Evolutionary conservation across 2,888 invertebrate species (phyloP).

Genomic region (Pseudanteris insignis): DNA sequence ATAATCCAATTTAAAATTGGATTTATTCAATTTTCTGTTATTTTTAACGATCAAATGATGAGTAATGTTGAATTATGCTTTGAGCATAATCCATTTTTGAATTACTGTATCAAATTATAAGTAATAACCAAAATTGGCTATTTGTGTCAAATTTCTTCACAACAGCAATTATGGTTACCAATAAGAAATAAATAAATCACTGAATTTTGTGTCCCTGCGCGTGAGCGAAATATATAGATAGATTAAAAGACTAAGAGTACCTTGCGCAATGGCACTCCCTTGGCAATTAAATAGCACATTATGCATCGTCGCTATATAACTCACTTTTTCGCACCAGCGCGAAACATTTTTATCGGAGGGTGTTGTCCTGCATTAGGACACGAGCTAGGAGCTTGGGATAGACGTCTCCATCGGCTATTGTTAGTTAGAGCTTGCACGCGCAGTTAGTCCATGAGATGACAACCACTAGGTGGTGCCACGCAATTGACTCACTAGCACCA

Average conservation of each 20-base stretch:
- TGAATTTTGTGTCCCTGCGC: constrained; percentile 45
- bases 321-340: constrained; percentile 56
- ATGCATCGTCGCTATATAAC: constrained; percentile 49
- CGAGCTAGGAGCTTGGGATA: constrained; percentile 32
- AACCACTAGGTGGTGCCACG: neutral
- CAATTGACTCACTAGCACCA: constrained; percentile 12
- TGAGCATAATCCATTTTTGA: no score
- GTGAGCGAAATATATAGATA: constrained; percentile 19
- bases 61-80: no score
- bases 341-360: constrained; percentile 47
- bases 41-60: no score
- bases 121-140: constrained; percentile 33
- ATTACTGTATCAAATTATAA: no score
- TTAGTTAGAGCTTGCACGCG: constrained; percentile 2
- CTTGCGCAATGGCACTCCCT: constrained; percentile 18
- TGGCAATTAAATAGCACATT: constrained; percentile 56
- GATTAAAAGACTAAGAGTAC: constrained; percentile 14
- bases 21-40: no score
- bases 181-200: constrained; percentile 61
- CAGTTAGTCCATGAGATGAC: neutral
- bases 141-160: constrained; percentile 24
- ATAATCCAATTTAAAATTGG: no score
- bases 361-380: constrained; percentile 8
- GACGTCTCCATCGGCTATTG: constrained; percentile 13
- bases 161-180: constrained; percentile 53